Evolutionary conservation across 2,888 invertebrate species (phyloP), one percentile per base, ranked within the genome.

Genomic region (Pollenia griseotomentosa): DNA sequence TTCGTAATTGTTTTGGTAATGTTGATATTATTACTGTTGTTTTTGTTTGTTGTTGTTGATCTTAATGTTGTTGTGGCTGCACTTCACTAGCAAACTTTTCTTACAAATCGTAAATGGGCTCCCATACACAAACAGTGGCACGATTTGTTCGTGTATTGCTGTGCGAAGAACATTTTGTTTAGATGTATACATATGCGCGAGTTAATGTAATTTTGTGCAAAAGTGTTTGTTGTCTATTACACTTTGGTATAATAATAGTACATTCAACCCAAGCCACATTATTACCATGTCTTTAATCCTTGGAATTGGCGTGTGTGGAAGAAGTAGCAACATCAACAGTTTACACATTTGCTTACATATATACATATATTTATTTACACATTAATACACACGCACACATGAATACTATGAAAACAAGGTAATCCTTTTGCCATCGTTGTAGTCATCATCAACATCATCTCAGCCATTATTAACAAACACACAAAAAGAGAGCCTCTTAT

Each of bases 61-160:
- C 68, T 48, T 68, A 68, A 78, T 68, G 68, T 16, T 61, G 65
- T 44, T 74, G 66, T 51, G 66, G 74, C 59, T 74, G 66, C 48
- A 73, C 66, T 74, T 74, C 42, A 42, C 33, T 33, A 33, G 33
- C 46, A 68, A 81, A 82, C 68, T 53, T 75, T 75, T 53, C 51
- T 82, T 59, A 33, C 59, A 59, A 14, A 59, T 11, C 14, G 14
- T 33, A 8, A 16, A 33, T 33, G 33, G 7, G 14, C 33, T 33
- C 33, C 6, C 33, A 33, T 33, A 33, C 33, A 33, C 33, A 6
- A 6, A 33, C 33, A 0, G 6, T 33, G 33, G 4, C 6, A 33
- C 33, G 5, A 33, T 33, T 33, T 33, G 33, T 6, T 33, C 33
- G 33, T 33, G 33, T 33, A 33, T 6, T 33, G 33, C 33, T 6